Percentiles rank a stretch among this genome's conserved stretches.
Evolutionary conservation across 2,888 invertebrate species (phyloP).

Genomic region (Chesias legatella): DNA sequence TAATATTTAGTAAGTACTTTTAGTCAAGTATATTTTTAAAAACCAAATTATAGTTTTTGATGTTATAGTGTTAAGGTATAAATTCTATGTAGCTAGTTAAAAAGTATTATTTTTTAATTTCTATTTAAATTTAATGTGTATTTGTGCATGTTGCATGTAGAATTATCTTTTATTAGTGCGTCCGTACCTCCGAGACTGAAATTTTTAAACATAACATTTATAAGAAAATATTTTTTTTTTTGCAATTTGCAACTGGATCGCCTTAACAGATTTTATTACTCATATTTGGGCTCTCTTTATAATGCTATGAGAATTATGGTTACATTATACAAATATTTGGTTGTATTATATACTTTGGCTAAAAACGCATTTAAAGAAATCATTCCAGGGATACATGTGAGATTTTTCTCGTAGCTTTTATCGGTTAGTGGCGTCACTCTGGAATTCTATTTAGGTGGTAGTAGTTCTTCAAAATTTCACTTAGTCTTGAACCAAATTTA

Average conservation of each 20-base stretch:
- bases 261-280: slow-evolving; percentile 8
- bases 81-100: slow-evolving; percentile 29
- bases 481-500: slow-evolving; percentile 30
- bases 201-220: slow-evolving; percentile 27
- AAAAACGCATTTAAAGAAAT: slow-evolving; percentile 34
- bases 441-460: not conserved
- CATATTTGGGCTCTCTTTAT: slow-evolving; percentile 11
- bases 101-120: slow-evolving; percentile 30
- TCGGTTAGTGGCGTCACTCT: slow-evolving; percentile 1
- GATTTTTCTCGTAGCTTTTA: not conserved
- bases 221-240: slow-evolving; percentile 19
- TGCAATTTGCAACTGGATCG: slow-evolving; percentile 1
- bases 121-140: slow-evolving; percentile 24
- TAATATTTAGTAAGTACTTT: slow-evolving; percentile 26
- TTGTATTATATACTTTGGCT: slow-evolving; percentile 18
- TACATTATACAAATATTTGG: slow-evolving; percentile 3
- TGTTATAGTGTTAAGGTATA: slow-evolving; percentile 26
- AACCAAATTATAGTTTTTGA: slow-evolving; percentile 36
- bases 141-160: slow-evolving; percentile 49
- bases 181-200: slow-evolving; percentile 37
- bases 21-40: slow-evolving; percentile 34
- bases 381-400: slow-evolving; percentile 31
- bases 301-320: slow-evolving; percentile 3
- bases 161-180: slow-evolving; percentile 30
- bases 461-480: slow-evolving; percentile 12